phyloP scores from a whole-genome alignment of 1,140 invertebrate species.

The Yoshiicerus persimilis region DNA sequence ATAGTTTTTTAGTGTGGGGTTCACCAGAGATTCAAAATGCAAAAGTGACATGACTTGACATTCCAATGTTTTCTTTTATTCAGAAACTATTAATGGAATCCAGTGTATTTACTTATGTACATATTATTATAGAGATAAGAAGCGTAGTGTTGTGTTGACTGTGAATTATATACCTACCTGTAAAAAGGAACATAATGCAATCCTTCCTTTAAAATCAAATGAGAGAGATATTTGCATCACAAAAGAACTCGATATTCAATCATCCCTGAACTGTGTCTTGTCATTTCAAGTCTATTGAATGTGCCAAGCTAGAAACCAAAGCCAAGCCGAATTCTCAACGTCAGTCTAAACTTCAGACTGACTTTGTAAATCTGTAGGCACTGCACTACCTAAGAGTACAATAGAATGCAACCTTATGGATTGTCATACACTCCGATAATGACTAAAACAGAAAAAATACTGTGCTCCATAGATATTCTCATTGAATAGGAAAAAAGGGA shows the following conservation, averaged over 20 bases:
- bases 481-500: background rate
- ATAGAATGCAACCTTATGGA: background rate
- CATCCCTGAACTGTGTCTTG: conserved; percentile 14
- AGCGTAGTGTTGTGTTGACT: too few relatives aligned
- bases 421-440: background rate
- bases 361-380: background rate
- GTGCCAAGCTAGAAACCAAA: too few relatives aligned
- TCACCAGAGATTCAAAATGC: background rate
- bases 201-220: background rate
- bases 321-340: background rate
- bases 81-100: background rate
- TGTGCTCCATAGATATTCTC: background rate
- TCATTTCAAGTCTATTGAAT: background rate
- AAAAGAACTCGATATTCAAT: conserved; percentile 3
- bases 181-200: background rate
- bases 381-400: background rate
- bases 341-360: background rate
- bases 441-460: background rate
- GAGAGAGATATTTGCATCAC: background rate
- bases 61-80: background rate
- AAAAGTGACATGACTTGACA: background rate
- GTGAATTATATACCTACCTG: too few relatives aligned
- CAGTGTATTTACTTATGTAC: too few relatives aligned
- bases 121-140: too few relatives aligned
- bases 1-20: background rate